phyloP scores from a whole-genome alignment of 2,797 vertebrate genomes.

The Agapornis canus region DNA sequence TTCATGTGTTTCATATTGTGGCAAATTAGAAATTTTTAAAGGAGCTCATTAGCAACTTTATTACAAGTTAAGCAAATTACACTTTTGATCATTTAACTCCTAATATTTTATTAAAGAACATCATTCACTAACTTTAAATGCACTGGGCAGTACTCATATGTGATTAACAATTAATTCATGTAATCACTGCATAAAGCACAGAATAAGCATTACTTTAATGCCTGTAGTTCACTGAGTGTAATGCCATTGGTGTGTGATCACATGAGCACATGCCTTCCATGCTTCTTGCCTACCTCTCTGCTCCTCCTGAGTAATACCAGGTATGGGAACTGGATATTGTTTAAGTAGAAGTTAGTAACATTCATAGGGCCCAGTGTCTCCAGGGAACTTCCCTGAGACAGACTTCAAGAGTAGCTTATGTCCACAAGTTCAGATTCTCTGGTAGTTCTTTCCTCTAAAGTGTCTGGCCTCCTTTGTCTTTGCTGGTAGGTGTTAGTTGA shows the following conservation, averaged over 20 bases:
- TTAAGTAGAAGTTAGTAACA: not conserved
- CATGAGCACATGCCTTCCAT: not conserved
- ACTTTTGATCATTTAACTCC: not conserved
- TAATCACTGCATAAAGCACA: not conserved
- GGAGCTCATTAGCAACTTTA: not conserved
- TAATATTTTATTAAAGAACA: slow-evolving; percentile 9
- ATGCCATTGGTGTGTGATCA: not conserved
- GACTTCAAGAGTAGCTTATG: not conserved
- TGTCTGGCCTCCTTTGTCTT: not conserved
- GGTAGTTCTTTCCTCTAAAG: not conserved
- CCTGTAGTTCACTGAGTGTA: not conserved
- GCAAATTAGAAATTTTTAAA: not conserved
- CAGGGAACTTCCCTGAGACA: not conserved
- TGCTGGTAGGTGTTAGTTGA: not conserved
- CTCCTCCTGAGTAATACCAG: not conserved
- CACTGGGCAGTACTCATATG: not conserved
- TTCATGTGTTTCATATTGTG: not conserved
- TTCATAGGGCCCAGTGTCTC: not conserved
- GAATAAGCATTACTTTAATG: not conserved
- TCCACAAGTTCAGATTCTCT: not conserved
- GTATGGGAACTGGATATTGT: not conserved
- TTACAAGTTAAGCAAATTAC: not conserved
- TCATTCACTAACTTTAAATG: not conserved
- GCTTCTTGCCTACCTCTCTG: not conserved
- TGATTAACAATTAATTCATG: slow-evolving; percentile 1